A percentile compares a stretch with the other conserved stretches of the same genome.
phyloP scores from a whole-genome alignment of 2,113 vertebrate species.

The Otus sunia region DNA sequence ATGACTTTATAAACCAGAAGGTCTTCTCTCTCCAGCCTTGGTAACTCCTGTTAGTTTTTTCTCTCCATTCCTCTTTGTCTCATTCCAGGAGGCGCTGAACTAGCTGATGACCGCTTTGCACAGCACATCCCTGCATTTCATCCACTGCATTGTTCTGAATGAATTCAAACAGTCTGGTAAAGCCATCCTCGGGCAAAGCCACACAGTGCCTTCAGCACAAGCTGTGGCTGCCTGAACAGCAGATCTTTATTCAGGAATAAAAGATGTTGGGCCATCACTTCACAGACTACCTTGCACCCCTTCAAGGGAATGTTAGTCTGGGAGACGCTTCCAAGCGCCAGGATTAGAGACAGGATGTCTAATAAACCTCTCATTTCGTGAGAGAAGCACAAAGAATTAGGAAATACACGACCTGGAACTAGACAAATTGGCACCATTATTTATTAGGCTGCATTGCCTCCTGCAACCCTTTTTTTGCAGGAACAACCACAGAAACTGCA shows the following conservation, averaged over 20 bases:
- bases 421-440: neutral
- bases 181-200: neutral
- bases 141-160: constrained; percentile 34
- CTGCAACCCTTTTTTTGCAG: neutral
- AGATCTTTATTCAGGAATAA: neutral
- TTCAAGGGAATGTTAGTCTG: neutral
- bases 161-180: constrained; percentile 33
- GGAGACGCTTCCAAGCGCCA: neutral
- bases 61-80: neutral
- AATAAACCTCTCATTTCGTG: neutral
- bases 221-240: neutral
- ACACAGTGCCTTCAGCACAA: neutral
- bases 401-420: neutral
- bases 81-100: constrained; percentile 54
- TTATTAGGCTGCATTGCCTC: neutral
- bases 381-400: neutral
- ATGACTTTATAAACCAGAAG: neutral
- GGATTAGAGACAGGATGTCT: constrained; percentile 8
- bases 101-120: constrained; percentile 22
- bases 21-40: neutral
- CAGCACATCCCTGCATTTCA: constrained; percentile 39
- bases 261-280: neutral
- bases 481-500: neutral
- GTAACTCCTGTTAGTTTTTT: neutral
- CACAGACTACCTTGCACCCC: neutral